A percentile compares a stretch with the other conserved stretches of the same genome.
phyloP scores from a whole-genome alignment of 1,140 invertebrate species.

The Condylostylus longicornis region DNA sequence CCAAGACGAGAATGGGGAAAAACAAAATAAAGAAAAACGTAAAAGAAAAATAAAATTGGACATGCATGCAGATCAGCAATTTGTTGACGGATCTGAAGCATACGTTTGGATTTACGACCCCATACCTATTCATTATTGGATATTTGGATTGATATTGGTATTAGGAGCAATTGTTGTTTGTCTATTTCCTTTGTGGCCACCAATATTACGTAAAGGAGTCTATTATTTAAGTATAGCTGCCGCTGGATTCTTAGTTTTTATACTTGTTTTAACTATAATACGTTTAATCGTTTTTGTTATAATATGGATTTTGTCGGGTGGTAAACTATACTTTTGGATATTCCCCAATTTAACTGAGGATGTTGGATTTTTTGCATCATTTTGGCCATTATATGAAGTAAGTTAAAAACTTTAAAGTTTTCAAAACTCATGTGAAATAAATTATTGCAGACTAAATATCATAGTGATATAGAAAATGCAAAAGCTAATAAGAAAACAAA shows the following conservation, averaged over 20 bases:
- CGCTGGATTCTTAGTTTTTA: slow-evolving; percentile 85
- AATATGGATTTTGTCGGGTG: slow-evolving; percentile 78
- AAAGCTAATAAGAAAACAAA: slow-evolving; percentile 45
- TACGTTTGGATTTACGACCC: slow-evolving; percentile 99
- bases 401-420: slow-evolving; percentile 9
- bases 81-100: slow-evolving; percentile 84
- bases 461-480: slow-evolving; percentile 9
- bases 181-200: slow-evolving; percentile 95
- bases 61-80: slow-evolving; percentile 90
- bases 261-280: slow-evolving; percentile 76
- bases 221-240: slow-evolving; percentile 93
- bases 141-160: slow-evolving; percentile 82
- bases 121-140: slow-evolving; percentile 90
- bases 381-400: slow-evolving; percentile 92
- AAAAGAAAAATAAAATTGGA: slow-evolving; percentile 68
- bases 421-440: slow-evolving; percentile 1
- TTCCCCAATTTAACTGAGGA: slow-evolving; percentile 97
- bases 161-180: slow-evolving; percentile 90
- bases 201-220: slow-evolving; percentile 78
- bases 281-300: slow-evolving; percentile 82
- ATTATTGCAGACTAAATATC: slow-evolving; percentile 21
- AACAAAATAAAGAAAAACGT: slow-evolving; percentile 39
- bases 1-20: slow-evolving; percentile 10
- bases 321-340: slow-evolving; percentile 90
- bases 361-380: slow-evolving; percentile 96